Conservation (phyloP, 2,113 vertebrate species). For the human (Homo sapiens) region DNA sequence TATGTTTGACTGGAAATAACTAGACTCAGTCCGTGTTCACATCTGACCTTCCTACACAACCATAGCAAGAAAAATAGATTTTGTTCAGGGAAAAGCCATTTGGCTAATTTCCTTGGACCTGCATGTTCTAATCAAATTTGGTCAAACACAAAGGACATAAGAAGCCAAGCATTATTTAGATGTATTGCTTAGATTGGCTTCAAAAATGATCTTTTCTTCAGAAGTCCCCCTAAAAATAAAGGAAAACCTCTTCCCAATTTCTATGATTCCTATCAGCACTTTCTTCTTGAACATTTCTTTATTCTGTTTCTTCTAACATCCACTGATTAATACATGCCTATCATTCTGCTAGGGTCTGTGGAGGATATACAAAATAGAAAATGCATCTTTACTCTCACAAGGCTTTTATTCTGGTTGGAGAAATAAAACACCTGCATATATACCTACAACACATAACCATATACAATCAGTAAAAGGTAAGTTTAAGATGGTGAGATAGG, state of each 20-base stretch:
- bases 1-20: neutral
- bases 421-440: neutral
- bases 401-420: neutral
- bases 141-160: neutral
- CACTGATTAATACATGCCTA: no score
- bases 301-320: neutral
- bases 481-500: neutral
- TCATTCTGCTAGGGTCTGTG: neutral
- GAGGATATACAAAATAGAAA: neutral
- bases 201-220: neutral
- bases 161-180: neutral
- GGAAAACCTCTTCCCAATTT: neutral
- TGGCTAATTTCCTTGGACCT: slow-evolving; percentile 2
- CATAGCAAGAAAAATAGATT: neutral
- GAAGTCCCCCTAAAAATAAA: neutral
- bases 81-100: neutral
- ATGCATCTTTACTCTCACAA: neutral
- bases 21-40: neutral
- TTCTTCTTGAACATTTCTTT: neutral
- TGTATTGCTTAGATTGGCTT: neutral
- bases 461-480: neutral
- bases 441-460: neutral
- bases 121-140: neutral
- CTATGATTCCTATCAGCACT: neutral
- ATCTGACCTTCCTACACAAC: neutral